These are phyloP conservation scores for Drosophila recens DNA, from an alignment of 2,888 invertebrate species.

Conservation along the genomic window DNA sequence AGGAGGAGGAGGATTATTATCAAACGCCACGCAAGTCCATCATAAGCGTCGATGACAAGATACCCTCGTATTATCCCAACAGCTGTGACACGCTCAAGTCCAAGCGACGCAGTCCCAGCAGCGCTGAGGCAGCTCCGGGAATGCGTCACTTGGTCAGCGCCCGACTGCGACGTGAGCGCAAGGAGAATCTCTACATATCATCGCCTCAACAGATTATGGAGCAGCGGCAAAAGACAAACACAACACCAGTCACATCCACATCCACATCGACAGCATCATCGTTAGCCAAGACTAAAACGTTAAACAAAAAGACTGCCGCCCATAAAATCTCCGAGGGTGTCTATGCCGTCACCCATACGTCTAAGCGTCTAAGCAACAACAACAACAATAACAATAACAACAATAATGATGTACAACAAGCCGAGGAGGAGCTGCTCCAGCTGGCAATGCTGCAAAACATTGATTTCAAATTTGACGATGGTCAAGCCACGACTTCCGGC, in stretches of 20 bases:
- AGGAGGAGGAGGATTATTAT: slow-evolving; percentile 76
- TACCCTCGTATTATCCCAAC: slow-evolving; percentile 85
- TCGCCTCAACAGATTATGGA: slow-evolving; percentile 83
- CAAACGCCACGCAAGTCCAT: slow-evolving; percentile 83
- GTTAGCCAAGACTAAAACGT: slow-evolving; percentile 55
- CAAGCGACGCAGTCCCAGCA: slow-evolving; percentile 74
- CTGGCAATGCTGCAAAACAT: slow-evolving; percentile 82
- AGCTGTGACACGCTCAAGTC: slow-evolving; percentile 82
- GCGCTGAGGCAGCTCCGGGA: slow-evolving; percentile 48
- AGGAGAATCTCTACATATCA: slow-evolving; percentile 84
- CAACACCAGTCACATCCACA: slow-evolving; percentile 12
- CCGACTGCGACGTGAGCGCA: slow-evolving; percentile 79
- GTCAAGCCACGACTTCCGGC: slow-evolving; percentile 23
- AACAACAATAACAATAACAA: slow-evolving; percentile 70
- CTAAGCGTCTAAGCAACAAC: slow-evolving; percentile 54
- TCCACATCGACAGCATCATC: slow-evolving; percentile 1
- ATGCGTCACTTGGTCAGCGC: slow-evolving; percentile 79
- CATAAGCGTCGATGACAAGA: slow-evolving; percentile 84
- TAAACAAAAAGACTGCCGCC: slow-evolving; percentile 75
- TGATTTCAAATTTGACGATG: slow-evolving; percentile 84
- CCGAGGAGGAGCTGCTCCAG: slow-evolving; percentile 78
- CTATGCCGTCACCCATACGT: slow-evolving; percentile 82
- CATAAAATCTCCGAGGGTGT: slow-evolving; percentile 84
- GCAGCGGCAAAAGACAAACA: slow-evolving; percentile 71
- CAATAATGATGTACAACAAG: slow-evolving; percentile 41